These are phyloP conservation scores for Pilophorus perplexus DNA, from an alignment of 2,888 invertebrate genomes.

Conservation along the genomic window DNA sequence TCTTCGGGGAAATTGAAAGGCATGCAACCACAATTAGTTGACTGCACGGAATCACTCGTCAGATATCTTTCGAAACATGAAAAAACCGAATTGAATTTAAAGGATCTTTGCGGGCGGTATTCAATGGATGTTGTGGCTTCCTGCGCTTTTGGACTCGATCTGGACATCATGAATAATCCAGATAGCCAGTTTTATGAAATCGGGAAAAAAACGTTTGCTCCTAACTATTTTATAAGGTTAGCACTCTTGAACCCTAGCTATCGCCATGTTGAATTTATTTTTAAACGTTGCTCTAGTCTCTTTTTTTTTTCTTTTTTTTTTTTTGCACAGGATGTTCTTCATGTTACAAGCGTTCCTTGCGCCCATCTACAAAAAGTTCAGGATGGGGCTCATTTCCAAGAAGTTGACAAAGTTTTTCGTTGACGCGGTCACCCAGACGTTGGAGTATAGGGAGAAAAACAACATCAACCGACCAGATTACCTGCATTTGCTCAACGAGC, in stretches of 20 bases:
- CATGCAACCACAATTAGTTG: slow-evolving; percentile 56
- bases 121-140: slow-evolving; percentile 34
- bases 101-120: slow-evolving; percentile 22
- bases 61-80: not conserved
- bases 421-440: slow-evolving; percentile 40
- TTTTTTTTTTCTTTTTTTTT: no score
- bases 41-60: slow-evolving; percentile 50
- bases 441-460: slow-evolving; percentile 44
- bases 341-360: slow-evolving; percentile 10
- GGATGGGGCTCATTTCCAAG: slow-evolving; percentile 1
- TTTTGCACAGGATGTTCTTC: slow-evolving; percentile 21
- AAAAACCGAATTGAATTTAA: not conserved
- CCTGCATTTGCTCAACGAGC: slow-evolving; percentile 57
- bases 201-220: slow-evolving; percentile 5
- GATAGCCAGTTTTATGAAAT: slow-evolving; percentile 17
- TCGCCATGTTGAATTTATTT: no score
- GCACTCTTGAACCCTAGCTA: no score
- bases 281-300: no score
- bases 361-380: not conserved
- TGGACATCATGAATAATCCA: slow-evolving; percentile 27
- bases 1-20: slow-evolving; percentile 57
- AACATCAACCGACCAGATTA: slow-evolving; percentile 44
- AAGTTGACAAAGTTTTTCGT: slow-evolving; percentile 54
- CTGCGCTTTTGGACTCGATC: slow-evolving; percentile 34
- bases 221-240: slow-evolving; percentile 1